Evolutionary conservation across 2,888 invertebrate species (phyloP), one percentile per base, ranked within the genome.

Genomic region (Phragmatobia fuliginosa): DNA sequence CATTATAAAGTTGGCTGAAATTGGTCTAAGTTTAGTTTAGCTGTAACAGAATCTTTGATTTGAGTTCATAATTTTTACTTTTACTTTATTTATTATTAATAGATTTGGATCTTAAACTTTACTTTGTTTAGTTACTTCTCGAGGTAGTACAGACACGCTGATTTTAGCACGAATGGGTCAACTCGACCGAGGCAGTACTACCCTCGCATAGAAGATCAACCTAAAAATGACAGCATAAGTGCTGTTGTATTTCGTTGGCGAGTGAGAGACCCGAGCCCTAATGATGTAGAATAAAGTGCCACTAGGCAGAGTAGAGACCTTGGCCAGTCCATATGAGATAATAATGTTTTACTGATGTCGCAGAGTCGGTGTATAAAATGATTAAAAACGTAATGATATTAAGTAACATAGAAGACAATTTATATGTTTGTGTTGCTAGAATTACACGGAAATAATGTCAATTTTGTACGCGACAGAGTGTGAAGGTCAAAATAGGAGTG

Each of bases 401-500:
- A 28, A 28, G 62, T 62, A 38, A 41, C n/a, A 11, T 62, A 14
- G 11, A 28, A 38, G 38, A 62, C 31, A 41, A 8, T 28, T 62
- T 41, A 61, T 61, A 28, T 61, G 61, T 41, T 41, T 62, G 18
- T 62, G 25, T 28, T 62, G 28, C n/a, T 18, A 28, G 25, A 7
- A 4, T 56, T 38, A 62, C 41, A 28, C 58, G 66, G 58, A 66
- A 66, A 36, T 52, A 33, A 56, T 64, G 31, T 64, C 64, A 64
- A 64, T 64, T 25, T 36, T 49, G 36, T 36, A 64, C n/a, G 52
- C 64, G 52, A 52, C 52, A 52, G 36, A 64, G 64, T 64, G 52
- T 64, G 64, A 56, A 64, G 64, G 64, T n/a, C 52, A 64, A 64
- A 64, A 64, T 52, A 21, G 16, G 31, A 62, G 25, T 41, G 62